phyloP scores from a whole-genome alignment of 2,888 invertebrate genomes.

The Troilus luridus region DNA sequence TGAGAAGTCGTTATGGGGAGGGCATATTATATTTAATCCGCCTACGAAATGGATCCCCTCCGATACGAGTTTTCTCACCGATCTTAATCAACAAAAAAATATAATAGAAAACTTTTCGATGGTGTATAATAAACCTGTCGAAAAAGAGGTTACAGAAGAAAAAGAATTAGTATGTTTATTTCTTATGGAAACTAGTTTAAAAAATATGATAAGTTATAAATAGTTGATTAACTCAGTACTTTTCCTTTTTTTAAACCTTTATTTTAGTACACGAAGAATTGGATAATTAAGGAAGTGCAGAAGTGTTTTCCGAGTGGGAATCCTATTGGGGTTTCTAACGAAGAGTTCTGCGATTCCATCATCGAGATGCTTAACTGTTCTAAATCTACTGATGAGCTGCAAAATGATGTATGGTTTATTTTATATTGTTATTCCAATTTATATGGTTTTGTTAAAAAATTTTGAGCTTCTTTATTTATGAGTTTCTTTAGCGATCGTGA shows the following conservation, averaged over 20 bases:
- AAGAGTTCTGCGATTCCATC: slow-evolving; percentile 75
- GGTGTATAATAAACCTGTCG: slow-evolving; percentile 63
- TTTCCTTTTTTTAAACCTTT: not conserved
- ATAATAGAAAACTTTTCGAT: slow-evolving; percentile 65
- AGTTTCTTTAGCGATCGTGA: too few species aligned
- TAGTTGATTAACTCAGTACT: not conserved
- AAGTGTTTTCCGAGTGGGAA: slow-evolving; percentile 71
- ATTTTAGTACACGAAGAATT: slow-evolving; percentile 73
- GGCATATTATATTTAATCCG: slow-evolving; percentile 63
- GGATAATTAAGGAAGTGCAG: slow-evolving; percentile 73
- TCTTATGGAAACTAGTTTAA: not conserved
- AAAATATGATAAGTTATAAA: too few species aligned
- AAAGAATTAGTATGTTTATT: slow-evolving; percentile 57
- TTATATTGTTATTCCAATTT: not conserved
- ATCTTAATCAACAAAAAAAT: slow-evolving; percentile 60
- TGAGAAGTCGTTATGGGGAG: slow-evolving; percentile 61
- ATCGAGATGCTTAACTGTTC: slow-evolving; percentile 76
- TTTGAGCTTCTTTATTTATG: too few species aligned
- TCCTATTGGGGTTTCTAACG: slow-evolving; percentile 71
- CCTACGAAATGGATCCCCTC: slow-evolving; percentile 63
- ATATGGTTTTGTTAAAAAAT: too few species aligned
- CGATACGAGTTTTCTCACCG: slow-evolving; percentile 64
- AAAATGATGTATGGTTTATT: slow-evolving; percentile 74
- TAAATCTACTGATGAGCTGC: slow-evolving; percentile 78
- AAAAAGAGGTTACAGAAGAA: slow-evolving; percentile 55